phyloP scores from a whole-genome alignment of 2,888 invertebrate species.

The Plutella xylostella region DNA sequence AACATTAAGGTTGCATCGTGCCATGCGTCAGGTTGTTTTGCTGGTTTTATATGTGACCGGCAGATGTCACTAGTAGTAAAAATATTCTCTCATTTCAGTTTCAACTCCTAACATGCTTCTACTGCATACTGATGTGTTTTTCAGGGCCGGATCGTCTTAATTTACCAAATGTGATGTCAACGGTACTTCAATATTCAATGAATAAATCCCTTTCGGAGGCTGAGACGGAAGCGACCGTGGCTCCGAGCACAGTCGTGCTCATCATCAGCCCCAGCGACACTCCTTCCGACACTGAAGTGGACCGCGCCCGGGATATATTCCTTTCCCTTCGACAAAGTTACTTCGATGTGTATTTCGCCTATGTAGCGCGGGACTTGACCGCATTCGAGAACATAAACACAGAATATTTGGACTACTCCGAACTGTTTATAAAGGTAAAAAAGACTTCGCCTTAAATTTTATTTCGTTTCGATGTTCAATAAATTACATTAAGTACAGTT shows the following conservation, averaged over 20 bases:
- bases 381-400: conserved; percentile 58
- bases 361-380: conserved; percentile 49
- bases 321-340: conserved; percentile 47
- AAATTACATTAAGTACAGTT: no score
- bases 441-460: background rate
- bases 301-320: conserved; percentile 48
- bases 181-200: conserved; percentile 52
- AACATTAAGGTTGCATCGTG: no score
- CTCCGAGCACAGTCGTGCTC: conserved; percentile 60
- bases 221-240: conserved; percentile 34
- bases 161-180: conserved; percentile 57
- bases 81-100: no score
- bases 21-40: background rate
- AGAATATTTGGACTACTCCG: conserved; percentile 59
- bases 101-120: no score
- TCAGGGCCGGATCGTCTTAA: conserved; percentile 68
- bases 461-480: no score
- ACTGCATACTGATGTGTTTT: conserved; percentile 23
- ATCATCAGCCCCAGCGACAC: conserved; percentile 60
- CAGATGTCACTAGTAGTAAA: conserved; percentile 1
- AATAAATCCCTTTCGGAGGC: conserved; percentile 51
- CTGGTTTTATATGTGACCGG: background rate
- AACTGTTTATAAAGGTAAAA: conserved; percentile 49
- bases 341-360: conserved; percentile 68
- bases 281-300: conserved; percentile 51